phyloP scores from a whole-genome alignment of 2,888 invertebrate genomes.

The Xestia xanthographa region DNA sequence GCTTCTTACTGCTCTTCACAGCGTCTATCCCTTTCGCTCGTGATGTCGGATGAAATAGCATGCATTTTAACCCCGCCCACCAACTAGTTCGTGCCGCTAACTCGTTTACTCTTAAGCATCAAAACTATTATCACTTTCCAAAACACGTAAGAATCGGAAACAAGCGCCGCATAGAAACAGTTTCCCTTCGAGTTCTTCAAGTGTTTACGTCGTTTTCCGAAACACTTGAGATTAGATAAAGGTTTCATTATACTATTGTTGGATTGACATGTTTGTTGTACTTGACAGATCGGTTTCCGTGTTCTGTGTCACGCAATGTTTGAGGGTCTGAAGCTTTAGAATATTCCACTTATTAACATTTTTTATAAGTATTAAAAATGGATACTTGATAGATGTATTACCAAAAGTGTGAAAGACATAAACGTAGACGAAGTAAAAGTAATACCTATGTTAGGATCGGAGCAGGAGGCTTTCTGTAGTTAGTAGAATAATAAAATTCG shows the following conservation, averaged over 20 bases:
- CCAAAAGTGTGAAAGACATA: neutral
- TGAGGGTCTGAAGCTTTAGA: neutral
- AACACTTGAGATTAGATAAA: conserved; percentile 62
- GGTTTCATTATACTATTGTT: conserved; percentile 41
- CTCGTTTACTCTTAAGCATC: too few species aligned
- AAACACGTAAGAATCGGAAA: conserved; percentile 24
- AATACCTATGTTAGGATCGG: neutral
- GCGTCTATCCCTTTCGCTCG: too few species aligned
- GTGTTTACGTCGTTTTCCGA: conserved; percentile 54
- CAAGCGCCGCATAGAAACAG: conserved; percentile 34
- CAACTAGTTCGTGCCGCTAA: too few species aligned
- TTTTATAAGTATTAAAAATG: too few species aligned
- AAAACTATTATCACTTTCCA: neutral
- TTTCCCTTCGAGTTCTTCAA: conserved; percentile 40
- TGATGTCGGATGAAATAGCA: too few species aligned
- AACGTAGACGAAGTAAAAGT: neutral
- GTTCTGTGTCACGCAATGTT: conserved; percentile 25
- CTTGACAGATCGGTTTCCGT: conserved; percentile 60
- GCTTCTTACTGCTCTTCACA: too few species aligned
- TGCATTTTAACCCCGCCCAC: too few species aligned
- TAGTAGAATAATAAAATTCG: neutral
- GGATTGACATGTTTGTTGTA: conserved; percentile 54
- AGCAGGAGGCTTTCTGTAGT: neutral
- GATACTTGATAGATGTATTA: too few species aligned
- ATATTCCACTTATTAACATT: conserved; percentile 6